phyloP scores from a whole-genome alignment of 2,113 vertebrate species.

The Coracopsis vasa region DNA sequence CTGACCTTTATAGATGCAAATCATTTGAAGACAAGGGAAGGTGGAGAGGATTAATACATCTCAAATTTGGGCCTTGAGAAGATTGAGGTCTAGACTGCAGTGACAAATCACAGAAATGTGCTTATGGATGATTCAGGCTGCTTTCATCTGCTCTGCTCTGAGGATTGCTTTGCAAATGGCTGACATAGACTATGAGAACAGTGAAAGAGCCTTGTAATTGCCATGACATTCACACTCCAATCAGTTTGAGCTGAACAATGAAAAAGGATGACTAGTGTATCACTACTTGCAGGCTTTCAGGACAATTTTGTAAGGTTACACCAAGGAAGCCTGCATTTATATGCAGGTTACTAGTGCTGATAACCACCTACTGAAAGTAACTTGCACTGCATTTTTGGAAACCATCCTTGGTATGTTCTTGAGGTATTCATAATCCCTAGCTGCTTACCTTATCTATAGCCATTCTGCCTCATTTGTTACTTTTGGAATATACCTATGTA shows the following conservation, averaged over 20 bases:
- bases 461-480: not conserved
- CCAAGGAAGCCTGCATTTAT: accelerated
- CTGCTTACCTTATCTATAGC: not conserved
- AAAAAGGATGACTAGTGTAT: not conserved
- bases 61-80: not conserved
- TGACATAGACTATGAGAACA: not conserved
- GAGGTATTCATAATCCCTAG: not conserved
- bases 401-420: not conserved
- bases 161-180: not conserved
- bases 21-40: not conserved
- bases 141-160: not conserved
- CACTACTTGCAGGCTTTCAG: not conserved
- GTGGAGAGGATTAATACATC: not conserved
- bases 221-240: not conserved
- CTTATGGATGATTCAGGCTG: not conserved
- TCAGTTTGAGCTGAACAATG: not conserved
- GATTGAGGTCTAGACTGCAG: not conserved
- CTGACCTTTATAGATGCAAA: not conserved
- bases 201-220: not conserved
- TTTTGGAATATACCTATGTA: not conserved
- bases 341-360: not conserved
- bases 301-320: not conserved
- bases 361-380: not conserved
- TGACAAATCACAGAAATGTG: not conserved
- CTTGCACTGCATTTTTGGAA: not conserved